A percentile compares a stretch with the other conserved stretches of the same genome.
Conservation (phyloP, 2,113 vertebrate genomes). For the Copsychus sechellarum region DNA sequence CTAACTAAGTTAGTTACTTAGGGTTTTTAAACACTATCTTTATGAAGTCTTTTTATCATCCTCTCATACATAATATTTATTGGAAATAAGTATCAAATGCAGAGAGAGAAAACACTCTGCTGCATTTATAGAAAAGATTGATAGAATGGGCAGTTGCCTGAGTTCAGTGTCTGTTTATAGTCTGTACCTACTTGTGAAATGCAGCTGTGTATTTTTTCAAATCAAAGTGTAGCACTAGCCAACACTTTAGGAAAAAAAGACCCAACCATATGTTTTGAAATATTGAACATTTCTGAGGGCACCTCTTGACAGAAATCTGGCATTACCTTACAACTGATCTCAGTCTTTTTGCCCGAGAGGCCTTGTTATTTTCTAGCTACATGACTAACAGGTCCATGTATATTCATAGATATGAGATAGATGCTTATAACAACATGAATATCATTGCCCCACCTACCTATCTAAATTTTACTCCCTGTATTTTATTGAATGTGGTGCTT, state of each 20-base stretch:
- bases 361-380: background rate
- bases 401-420: background rate
- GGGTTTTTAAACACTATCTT: background rate
- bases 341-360: background rate
- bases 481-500: background rate
- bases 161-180: background rate
- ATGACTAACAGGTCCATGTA: background rate
- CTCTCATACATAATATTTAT: background rate
- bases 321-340: background rate
- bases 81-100: background rate
- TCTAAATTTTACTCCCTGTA: background rate
- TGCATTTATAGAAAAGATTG: background rate
- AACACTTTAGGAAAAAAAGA: background rate
- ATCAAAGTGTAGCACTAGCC: background rate
- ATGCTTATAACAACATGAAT: background rate
- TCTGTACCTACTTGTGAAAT: background rate
- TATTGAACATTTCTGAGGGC: background rate
- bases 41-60: background rate
- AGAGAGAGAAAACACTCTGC: background rate
- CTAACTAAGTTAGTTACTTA: too few species aligned
- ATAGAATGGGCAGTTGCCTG: background rate
- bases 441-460: background rate
- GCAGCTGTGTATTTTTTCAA: background rate
- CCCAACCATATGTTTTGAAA: background rate
- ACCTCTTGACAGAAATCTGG: slow-evolving; percentile 2